A percentile compares a stretch with the other conserved stretches of the same genome.
phyloP scores from a whole-genome alignment of 2,797 vertebrate genomes.

The Falco columbarius region DNA sequence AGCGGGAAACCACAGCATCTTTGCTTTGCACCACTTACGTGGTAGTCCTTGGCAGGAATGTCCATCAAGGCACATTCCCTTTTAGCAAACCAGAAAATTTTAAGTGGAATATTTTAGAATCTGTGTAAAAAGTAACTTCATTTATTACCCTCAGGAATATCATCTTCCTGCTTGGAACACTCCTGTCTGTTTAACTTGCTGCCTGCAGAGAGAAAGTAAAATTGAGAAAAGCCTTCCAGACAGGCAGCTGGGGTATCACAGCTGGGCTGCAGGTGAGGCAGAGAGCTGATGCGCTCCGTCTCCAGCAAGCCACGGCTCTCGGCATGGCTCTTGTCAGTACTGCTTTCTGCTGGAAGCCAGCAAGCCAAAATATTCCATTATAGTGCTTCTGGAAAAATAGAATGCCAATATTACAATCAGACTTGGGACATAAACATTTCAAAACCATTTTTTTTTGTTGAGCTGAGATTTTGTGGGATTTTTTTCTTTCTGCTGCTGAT shows the following conservation, averaged over 20 bases:
- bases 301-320: background rate
- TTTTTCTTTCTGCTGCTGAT: background rate
- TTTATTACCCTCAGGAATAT: background rate
- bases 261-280: constrained; percentile 38
- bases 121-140: background rate
- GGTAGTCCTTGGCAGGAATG: background rate
- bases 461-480: background rate
- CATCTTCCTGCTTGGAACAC: background rate
- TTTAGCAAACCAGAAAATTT: background rate
- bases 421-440: background rate
- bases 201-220: background rate
- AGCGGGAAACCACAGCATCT: background rate
- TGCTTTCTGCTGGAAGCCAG: background rate
- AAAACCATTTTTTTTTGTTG: background rate
- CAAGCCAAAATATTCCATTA: background rate
- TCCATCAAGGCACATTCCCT: background rate
- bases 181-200: background rate
- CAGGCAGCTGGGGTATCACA: background rate
- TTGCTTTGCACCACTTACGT: background rate
- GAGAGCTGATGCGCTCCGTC: background rate
- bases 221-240: background rate
- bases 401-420: background rate
- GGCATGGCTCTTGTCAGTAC: background rate
- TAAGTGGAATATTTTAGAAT: background rate
- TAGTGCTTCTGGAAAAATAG: background rate